phyloP scores from a whole-genome alignment of 2,113 vertebrate genomes.

The Pachypanchax playfairii region DNA sequence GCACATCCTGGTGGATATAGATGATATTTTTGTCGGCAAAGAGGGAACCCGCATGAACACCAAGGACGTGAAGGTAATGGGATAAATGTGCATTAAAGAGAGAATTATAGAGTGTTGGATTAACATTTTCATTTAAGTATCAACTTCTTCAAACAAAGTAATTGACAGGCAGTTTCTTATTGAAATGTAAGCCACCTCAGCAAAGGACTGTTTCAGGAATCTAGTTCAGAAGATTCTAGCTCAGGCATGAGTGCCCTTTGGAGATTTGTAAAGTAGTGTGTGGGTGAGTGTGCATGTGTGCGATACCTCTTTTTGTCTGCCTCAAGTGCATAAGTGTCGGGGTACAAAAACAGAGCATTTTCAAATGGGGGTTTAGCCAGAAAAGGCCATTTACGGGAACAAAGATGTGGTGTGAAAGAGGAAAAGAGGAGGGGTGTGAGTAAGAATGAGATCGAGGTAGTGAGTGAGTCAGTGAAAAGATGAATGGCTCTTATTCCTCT shows the following conservation, averaged over 20 bases:
- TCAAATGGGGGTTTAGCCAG: conserved; percentile 63
- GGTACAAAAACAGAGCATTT: conserved; percentile 60
- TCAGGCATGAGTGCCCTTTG: background rate
- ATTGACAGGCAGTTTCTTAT: conserved; percentile 27
- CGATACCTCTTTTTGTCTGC: conserved; percentile 44
- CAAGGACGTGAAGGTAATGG: conserved; percentile 93
- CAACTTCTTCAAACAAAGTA: conserved; percentile 25
- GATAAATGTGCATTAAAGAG: conserved; percentile 3
- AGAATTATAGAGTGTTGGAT: conserved; percentile 17
- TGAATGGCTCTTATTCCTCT: conserved; percentile 82
- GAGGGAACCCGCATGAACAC: conserved; percentile 96
- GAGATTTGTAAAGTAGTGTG: conserved; percentile 32
- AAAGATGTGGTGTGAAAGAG: conserved; percentile 70
- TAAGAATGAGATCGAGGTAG: conserved; percentile 57
- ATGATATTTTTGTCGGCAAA: conserved; percentile 96
- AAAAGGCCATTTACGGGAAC: conserved; percentile 79
- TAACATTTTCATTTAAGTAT: conserved; percentile 21
- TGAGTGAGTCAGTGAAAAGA: conserved; percentile 72
- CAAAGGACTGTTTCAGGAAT: conserved; percentile 23
- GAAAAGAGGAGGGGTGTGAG: conserved; percentile 51
- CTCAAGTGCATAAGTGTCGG: conserved; percentile 59
- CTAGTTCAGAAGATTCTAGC: conserved; percentile 16
- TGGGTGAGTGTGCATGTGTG: conserved; percentile 29
- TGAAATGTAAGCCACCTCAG: conserved; percentile 27
- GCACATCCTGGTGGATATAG: conserved; percentile 94